Evolutionary conservation across 2,797 vertebrate genomes (phyloP).

Genomic region (Heterohyrax brucei): DNA sequence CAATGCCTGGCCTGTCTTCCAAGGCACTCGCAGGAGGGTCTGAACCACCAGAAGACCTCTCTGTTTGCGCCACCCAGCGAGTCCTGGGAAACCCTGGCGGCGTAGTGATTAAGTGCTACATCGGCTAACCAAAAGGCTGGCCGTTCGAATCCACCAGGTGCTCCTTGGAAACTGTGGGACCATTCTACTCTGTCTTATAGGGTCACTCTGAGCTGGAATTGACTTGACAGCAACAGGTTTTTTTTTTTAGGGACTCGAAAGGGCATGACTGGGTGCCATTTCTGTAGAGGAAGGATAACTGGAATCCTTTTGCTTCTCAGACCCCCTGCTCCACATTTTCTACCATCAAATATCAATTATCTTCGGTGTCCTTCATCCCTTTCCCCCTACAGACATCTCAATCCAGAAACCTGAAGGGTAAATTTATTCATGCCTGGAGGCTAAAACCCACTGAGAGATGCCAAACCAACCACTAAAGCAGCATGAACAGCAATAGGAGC

Average conservation of each 20-base stretch:
- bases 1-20: neutral
- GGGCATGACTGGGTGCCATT: neutral
- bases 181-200: no score
- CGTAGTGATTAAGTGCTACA: no score
- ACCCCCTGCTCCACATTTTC: neutral
- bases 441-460: constrained; percentile 1
- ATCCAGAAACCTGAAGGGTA: constrained; percentile 30
- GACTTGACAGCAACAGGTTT: no score
- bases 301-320: neutral
- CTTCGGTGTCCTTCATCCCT: neutral
- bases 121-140: no score
- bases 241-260: neutral
- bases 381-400: neutral
- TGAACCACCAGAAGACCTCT: neutral
- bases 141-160: no score
- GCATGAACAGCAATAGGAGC: neutral
- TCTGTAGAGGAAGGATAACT: constrained; percentile 4
- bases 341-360: constrained; percentile 15
- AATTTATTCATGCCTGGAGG: neutral
- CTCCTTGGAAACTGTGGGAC: no score
- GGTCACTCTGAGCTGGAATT: no score
- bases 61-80: neutral
- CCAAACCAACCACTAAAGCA: neutral
- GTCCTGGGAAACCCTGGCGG: neutral
- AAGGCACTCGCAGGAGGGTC: neutral